These are phyloP conservation scores for Phoenoteleia sp. DNA, from an alignment of 2,888 invertebrate genomes.

Conservation along the genomic window DNA sequence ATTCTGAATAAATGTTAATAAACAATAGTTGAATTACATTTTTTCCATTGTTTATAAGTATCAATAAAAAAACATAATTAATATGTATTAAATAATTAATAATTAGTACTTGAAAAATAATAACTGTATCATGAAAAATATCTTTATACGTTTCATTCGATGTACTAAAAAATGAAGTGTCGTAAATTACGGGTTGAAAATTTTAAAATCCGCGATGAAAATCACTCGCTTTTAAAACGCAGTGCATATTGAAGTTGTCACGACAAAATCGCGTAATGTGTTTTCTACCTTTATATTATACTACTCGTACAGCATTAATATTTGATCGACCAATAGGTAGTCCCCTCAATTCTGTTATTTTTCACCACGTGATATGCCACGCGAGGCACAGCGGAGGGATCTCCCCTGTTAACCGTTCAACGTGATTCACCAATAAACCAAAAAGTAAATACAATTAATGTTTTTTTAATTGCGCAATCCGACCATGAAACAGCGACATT, in stretches of 20 bases:
- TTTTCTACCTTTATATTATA: slow-evolving; percentile 38
- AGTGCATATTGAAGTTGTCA: slow-evolving; percentile 21
- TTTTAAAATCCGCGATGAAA: slow-evolving; percentile 11
- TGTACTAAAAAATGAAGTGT: slow-evolving; percentile 8
- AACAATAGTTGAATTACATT: too few species aligned
- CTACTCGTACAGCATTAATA: slow-evolving; percentile 45
- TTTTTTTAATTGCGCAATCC: slow-evolving; percentile 46
- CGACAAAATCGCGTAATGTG: slow-evolving; percentile 34
- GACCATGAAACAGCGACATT: slow-evolving; percentile 8
- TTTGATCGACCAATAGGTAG: slow-evolving; percentile 55
- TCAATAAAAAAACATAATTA: too few species aligned
- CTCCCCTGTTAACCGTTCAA: slow-evolving; percentile 18
- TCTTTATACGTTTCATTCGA: too few species aligned
- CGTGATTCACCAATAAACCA: slow-evolving; percentile 47
- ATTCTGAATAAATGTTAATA: too few species aligned
- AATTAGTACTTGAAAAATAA: too few species aligned
- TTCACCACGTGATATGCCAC: slow-evolving; percentile 67
- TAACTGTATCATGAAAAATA: too few species aligned
- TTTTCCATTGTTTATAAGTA: too few species aligned
- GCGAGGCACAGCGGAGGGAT: slow-evolving; percentile 27
- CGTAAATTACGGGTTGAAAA: neutral
- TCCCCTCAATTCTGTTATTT: slow-evolving; percentile 62
- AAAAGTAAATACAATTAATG: slow-evolving; percentile 65
- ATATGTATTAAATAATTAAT: too few species aligned
- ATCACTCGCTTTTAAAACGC: slow-evolving; percentile 35